Evolutionary conservation across 2,888 invertebrate species (phyloP).

Genomic region (Xestia rhomboidea): DNA sequence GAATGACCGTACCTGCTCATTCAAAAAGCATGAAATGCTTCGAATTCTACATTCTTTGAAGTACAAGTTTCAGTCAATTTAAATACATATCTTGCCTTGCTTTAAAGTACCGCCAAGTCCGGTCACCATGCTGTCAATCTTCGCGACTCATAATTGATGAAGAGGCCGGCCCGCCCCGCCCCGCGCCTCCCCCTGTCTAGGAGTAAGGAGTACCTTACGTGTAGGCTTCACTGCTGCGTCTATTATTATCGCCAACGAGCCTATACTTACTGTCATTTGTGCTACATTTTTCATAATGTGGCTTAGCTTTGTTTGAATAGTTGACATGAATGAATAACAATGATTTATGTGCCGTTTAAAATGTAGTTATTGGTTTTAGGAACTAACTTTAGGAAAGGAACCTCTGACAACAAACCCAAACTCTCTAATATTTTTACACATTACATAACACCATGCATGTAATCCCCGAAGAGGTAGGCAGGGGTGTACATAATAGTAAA

Average conservation of each 20-base stretch:
- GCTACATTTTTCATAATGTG: constrained; percentile 41
- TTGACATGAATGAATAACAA: not conserved
- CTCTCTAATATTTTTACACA: too few relatives aligned
- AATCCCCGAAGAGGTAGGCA: too few relatives aligned
- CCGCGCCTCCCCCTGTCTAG: constrained; percentile 4
- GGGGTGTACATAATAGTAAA: too few relatives aligned
- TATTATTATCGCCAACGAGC: constrained; percentile 54
- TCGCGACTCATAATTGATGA: constrained; percentile 51
- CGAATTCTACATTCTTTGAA: not conserved
- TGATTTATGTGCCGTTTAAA: not conserved
- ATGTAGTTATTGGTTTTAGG: not conserved
- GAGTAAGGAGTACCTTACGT: too few relatives aligned
- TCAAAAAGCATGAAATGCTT: not conserved
- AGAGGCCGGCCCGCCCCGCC: constrained; percentile 29
- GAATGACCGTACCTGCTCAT: too few relatives aligned
- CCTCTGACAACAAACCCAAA: too few relatives aligned
- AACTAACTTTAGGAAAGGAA: not conserved
- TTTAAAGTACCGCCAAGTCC: constrained; percentile 30
- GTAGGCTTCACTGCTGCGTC: constrained; percentile 3
- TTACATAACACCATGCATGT: too few relatives aligned
- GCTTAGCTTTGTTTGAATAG: constrained; percentile 3
- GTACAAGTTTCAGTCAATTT: not conserved
- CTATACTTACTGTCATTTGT: constrained; percentile 32
- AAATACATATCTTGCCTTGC: not conserved
- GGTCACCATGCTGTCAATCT: constrained; percentile 38